Evolutionary conservation across 2,888 invertebrate genomes (phyloP).

Genomic region (Lydus trimaculatus): DNA sequence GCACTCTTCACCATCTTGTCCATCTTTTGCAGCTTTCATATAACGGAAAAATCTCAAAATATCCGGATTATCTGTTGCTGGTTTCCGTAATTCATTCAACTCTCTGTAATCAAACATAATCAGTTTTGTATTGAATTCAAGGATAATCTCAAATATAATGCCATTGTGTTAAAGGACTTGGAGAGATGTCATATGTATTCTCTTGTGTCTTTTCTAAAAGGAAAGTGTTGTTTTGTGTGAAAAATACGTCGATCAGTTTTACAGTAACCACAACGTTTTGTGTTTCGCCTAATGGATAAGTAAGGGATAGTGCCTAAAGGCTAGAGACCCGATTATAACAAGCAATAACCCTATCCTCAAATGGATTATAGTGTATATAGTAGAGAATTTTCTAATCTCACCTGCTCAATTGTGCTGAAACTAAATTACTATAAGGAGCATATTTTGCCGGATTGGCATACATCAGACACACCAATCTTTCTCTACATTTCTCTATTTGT

Average conservation of each 20-base stretch:
- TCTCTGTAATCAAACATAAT: conserved; percentile 67
- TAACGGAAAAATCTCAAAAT: conserved; percentile 88
- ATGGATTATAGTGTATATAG: too few species aligned
- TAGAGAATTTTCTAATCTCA: conserved; percentile 52
- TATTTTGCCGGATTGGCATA: conserved; percentile 88
- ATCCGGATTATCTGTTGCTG: conserved; percentile 85
- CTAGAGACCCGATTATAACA: too few species aligned
- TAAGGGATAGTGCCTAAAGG: too few species aligned
- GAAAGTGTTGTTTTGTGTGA: too few species aligned
- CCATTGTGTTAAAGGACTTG: too few species aligned
- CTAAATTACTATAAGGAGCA: conserved; percentile 87
- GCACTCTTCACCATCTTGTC: conserved; percentile 82
- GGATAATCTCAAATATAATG: not conserved
- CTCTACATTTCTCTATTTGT: conserved; percentile 76
- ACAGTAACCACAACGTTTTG: too few species aligned
- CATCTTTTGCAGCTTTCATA: conserved; percentile 89
- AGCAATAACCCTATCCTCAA: too few species aligned
- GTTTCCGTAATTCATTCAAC: conserved; percentile 83
- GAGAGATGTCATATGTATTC: not conserved
- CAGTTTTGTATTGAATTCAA: not conserved
- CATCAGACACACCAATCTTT: conserved; percentile 86
- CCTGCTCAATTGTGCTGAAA: conserved; percentile 89
- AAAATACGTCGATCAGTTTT: too few species aligned
- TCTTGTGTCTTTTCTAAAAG: not conserved
- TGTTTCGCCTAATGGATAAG: too few species aligned